Base-by-base conservation (phyloP, 2,888 invertebrate genomes). In the Stenolophus ochropezus region DNA sequence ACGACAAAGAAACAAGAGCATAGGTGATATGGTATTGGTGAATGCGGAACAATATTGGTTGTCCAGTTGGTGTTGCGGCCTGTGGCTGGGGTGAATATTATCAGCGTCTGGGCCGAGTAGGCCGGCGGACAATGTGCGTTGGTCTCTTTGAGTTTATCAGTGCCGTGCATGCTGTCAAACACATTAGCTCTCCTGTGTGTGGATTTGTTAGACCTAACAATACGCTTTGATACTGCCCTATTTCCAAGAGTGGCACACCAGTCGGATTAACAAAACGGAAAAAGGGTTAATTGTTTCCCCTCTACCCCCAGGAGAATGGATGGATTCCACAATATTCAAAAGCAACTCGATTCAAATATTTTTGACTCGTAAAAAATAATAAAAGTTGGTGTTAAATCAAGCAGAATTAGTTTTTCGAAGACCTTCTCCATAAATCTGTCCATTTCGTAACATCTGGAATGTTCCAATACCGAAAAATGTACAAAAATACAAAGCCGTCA, bases 131-230 rank as follows among this genome's bases (percentile, higher is more conserved):
- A 33, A 61, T 77, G 74, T 75, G 61, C 21, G 42, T 49, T 33
- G 61, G 78, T 61, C 65, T 65, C 47, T 78, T 78, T 78, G 78
- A 78, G 65, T 25, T 78, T 78, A 78, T 78, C 78, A 25, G 25
- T 49, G 65, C 25, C 65, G 47, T 65, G 65, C 78, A 78, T 61
- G 65, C 78, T 65, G 78, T 78, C 78, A 78, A 78, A 78, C 25
- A 78, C 78, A 78, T 61, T 47, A 18, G 47, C 21, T 25, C 33
- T 25, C 42, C 18, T 33, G 8, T 47, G n/a, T 61, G 65, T 47
- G 47, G 65, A 42, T 78, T 78, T 65, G 77, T 56, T 56, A 6
- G 56, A 77, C 21, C 21, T 21, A 69, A 69, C 65, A 69, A 69
- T 69, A 33, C 65, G 5, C 27, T 69, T 69, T 69, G 65, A 69